Evolutionary conservation across 2,113 vertebrate species (phyloP).

Genomic region (Lampris megalopsis): DNA sequence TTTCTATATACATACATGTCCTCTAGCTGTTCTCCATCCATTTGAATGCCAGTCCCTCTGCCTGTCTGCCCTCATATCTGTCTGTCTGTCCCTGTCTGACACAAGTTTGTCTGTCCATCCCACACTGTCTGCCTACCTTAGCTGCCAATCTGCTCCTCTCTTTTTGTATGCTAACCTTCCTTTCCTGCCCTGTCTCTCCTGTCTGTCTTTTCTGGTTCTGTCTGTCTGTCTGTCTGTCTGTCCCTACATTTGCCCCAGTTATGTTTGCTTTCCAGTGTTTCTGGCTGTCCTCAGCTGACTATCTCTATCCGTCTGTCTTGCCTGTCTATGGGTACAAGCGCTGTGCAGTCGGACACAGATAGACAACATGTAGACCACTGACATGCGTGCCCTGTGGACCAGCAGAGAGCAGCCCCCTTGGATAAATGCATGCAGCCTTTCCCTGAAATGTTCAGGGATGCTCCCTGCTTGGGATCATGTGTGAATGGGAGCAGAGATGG

Average conservation of each 20-base stretch:
- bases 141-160: too few species aligned
- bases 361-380: not conserved
- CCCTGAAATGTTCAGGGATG: too few species aligned
- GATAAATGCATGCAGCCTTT: not conserved
- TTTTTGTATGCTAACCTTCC: too few species aligned
- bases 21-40: not conserved
- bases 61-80: not conserved
- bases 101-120: too few species aligned
- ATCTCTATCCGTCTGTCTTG: not conserved
- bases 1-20: not conserved
- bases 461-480: too few species aligned
- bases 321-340: not conserved
- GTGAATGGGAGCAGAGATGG: too few species aligned
- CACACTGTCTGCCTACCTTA: too few species aligned
- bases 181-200: too few species aligned
- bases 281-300: too few species aligned
- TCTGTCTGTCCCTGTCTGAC: not conserved
- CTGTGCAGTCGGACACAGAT: too few species aligned
- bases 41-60: not conserved
- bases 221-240: not conserved
- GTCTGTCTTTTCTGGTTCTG: too few species aligned
- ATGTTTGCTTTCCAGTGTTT: too few species aligned
- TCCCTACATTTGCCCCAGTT: not conserved
- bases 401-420: constrained; percentile 12
- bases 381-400: not conserved